Base-by-base conservation (phyloP, 2,888 invertebrate species). In the Camptogramma bilineatum region DNA sequence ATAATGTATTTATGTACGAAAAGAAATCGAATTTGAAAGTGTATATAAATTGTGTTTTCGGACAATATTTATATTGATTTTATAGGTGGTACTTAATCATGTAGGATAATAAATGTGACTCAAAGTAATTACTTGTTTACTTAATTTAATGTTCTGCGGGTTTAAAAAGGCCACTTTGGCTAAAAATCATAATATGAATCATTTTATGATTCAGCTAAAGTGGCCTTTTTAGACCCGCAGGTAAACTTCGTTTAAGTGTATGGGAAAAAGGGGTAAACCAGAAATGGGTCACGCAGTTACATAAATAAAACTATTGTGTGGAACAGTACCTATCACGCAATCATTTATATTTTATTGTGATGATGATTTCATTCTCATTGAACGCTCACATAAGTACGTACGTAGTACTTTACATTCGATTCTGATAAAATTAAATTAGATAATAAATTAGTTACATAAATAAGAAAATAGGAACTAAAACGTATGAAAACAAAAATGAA, bases 1-100 rank as follows among this genome's bases (percentile, higher is more conserved):
- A 44, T 5, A 44, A 59, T 10, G 44, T 59, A 59, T 59, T 59
- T 52, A 34, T 52, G 52, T 47, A 46, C 28, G 16, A 16, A 24
- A 17, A 46, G 44, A 59, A 52, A 59, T 46, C 59, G 59, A 59
- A 59, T 59, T 59, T 59, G 52, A 13, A 59, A 52, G 21, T 44
- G 31, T 46, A 53, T n/a, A 42, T 28, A 34, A 52, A 52, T 31
- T 60, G 52, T 13, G 47, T 48, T 60, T 53, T 47, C 13, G 53
- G 52, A 48, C 56, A 56, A 55, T 55, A 55, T 55, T 53, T 53
- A 21, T 57, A 57, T 39, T 57, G n/a, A 42, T 57, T 50, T 58
- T 58, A 24, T 28, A 39, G 19, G 52, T 52, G 34, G 17, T 52
- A 34, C 18, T 31, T 18, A 34, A 52, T 34, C 9, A 52, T 34